Conservation (phyloP, 2,888 invertebrate genomes). For the Hedya salicella region DNA sequence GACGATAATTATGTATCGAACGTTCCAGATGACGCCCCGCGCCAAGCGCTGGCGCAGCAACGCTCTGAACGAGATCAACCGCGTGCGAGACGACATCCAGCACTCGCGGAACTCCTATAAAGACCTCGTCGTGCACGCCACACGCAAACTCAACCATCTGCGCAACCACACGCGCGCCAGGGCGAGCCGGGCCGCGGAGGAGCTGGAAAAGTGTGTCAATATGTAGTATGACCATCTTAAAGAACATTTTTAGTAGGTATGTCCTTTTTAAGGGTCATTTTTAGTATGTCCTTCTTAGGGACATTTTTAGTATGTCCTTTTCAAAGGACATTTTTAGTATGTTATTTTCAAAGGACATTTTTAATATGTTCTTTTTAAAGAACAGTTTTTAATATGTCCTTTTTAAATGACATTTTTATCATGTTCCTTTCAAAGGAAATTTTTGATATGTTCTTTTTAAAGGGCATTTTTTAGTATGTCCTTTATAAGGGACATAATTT, state of each 20-base stretch:
- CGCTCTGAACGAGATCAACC: conserved; percentile 67
- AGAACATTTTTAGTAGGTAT: neutral
- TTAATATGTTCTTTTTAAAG: neutral
- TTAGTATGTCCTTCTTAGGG: neutral
- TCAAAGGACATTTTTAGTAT: too few species aligned
- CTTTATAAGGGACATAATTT: too few species aligned
- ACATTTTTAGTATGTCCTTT: too few species aligned
- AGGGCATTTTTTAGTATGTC: too few species aligned
- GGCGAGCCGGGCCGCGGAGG: conserved; percentile 49
- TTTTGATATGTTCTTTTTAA: too few species aligned
- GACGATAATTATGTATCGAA: neutral
- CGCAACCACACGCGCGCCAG: conserved; percentile 56
- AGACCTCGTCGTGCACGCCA: conserved; percentile 69
- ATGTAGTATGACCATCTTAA: neutral
- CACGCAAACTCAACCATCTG: conserved; percentile 64
- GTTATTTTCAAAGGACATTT: too few species aligned
- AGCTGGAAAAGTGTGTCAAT: conserved; percentile 56
- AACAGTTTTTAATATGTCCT: neutral
- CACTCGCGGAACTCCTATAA: conserved; percentile 67
- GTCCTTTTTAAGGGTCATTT: neutral
- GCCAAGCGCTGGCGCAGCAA: conserved; percentile 71
- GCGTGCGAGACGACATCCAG: conserved; percentile 70
- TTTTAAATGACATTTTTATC: neutral
- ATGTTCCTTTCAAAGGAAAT: neutral
- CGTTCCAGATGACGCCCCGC: conserved; percentile 62